Evolutionary conservation across 2,888 invertebrate species (phyloP).

Genomic region (Eupeodes latifasciatus): DNA sequence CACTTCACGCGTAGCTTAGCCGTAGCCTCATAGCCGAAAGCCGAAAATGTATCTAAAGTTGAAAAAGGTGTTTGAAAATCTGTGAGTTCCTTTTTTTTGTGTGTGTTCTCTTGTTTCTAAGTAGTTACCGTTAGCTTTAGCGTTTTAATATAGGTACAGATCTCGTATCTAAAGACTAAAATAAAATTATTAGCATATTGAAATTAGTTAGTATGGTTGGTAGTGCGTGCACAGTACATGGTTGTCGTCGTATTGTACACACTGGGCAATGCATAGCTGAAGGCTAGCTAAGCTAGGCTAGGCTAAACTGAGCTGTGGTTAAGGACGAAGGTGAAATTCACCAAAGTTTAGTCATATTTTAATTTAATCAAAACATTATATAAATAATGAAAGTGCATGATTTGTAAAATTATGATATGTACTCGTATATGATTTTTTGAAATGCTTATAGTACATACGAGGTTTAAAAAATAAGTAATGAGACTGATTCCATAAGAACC

Average conservation of each 20-base stretch:
- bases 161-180: constrained; percentile 41
- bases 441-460: no score
- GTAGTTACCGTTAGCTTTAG: constrained; percentile 48
- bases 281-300: constrained; percentile 10
- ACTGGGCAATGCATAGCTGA: constrained; percentile 37
- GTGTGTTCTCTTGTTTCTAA: constrained; percentile 42
- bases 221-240: constrained; percentile 63
- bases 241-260: constrained; percentile 29
- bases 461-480: no score
- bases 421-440: no score
- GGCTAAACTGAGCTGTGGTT: constrained; percentile 25
- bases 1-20: constrained; percentile 45
- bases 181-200: constrained; percentile 74
- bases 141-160: constrained; percentile 11
- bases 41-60: constrained; percentile 38
- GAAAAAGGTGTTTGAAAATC: constrained; percentile 67
- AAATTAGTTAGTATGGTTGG: constrained; percentile 58
- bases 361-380: not conserved
- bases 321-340: constrained; percentile 34
- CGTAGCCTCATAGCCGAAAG: not conserved
- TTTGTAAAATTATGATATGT: no score
- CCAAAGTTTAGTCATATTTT: not conserved
- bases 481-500: no score
- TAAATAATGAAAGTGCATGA: not conserved
- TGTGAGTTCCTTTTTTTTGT: constrained; percentile 45